Evolutionary conservation across 2,797 vertebrate genomes (phyloP), one percentile per base, ranked within the genome.

Genomic region (Nothura maculosa): DNA sequence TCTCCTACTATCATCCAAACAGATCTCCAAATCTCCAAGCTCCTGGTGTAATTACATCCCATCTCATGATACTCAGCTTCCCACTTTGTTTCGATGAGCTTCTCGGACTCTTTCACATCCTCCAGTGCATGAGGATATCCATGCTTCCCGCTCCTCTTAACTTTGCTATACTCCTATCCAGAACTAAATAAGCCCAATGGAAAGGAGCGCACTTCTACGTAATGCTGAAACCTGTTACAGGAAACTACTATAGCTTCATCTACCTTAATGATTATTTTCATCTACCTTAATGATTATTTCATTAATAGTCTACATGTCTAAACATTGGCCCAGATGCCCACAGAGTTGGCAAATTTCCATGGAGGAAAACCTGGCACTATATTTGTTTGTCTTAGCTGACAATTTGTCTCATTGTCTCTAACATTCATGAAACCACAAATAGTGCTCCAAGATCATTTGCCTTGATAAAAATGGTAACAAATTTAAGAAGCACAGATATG

Each of bases 351-450:
- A 85, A 60, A 81, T 47, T 74, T 92, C 79, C 89, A 60, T 58
- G 63, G 52, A 94, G 90, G 91, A 95, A 90, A 87, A 63, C 70
- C 67, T 89, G 89, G 90, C 94, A 94, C 52, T 36, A 42, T 60
- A 50, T 90, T 95, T 90, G 87, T 95, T 96, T 94, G 91, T 96
- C 74, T 86, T 96, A 81, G 92, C 83, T 0, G 0, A 95, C 87
- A 85, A 81, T 93, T 96, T 95, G 81, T 94, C 55, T 95, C 84
- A 92, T 94, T 95, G 94, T 96, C 76, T 92, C 55, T 89, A 79
- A 82, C 79, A 93, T 14, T 69, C 74, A 83, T 89, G 87, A 93
- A 94, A 95, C 94, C 89, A 94, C 91, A 94, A 96, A 78, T 50
- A 87, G 47, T 48, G 14, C 60, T 89, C 67, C 82, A 73, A 92